These are phyloP conservation scores for Anarsia innoxiella DNA, from an alignment of 2,888 invertebrate species.

Conservation along the genomic window DNA sequence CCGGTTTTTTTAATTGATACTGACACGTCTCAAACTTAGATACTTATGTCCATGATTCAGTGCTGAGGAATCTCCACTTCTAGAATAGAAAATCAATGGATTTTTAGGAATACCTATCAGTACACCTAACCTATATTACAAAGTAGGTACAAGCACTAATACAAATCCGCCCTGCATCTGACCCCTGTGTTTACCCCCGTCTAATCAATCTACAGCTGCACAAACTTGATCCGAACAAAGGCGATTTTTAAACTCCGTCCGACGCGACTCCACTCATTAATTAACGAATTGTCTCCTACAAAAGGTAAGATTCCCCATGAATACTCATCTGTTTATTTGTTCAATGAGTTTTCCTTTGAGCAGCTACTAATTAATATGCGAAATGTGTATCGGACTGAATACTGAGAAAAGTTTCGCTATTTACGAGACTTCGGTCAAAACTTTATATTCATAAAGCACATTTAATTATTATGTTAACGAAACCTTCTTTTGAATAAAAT, in stretches of 20 bases:
- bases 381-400: slow-evolving; percentile 60
- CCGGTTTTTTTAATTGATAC: no score
- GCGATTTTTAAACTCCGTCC: slow-evolving; percentile 5
- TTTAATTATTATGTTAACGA: slow-evolving; percentile 75
- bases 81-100: no score
- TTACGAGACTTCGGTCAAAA: slow-evolving; percentile 63
- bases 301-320: slow-evolving; percentile 9
- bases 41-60: no score
- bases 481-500: slow-evolving; percentile 71
- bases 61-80: no score
- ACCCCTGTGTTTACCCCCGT: slow-evolving; percentile 29
- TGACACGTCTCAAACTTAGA: no score
- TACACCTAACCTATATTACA: no score
- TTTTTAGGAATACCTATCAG: no score
- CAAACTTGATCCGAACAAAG: slow-evolving; percentile 1
- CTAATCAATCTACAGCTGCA: slow-evolving; percentile 18
- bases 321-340: slow-evolving; percentile 20
- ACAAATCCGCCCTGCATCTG: slow-evolving; percentile 32
- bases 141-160: no score
- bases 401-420: slow-evolving; percentile 63
- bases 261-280: slow-evolving; percentile 2
- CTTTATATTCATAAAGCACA: slow-evolving; percentile 71
- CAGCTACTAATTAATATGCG: slow-evolving; percentile 57
- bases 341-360: slow-evolving; percentile 30
- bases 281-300: slow-evolving; percentile 11